phyloP scores from a whole-genome alignment of 2,888 invertebrate genomes.

The Monoplex corrugatus region DNA sequence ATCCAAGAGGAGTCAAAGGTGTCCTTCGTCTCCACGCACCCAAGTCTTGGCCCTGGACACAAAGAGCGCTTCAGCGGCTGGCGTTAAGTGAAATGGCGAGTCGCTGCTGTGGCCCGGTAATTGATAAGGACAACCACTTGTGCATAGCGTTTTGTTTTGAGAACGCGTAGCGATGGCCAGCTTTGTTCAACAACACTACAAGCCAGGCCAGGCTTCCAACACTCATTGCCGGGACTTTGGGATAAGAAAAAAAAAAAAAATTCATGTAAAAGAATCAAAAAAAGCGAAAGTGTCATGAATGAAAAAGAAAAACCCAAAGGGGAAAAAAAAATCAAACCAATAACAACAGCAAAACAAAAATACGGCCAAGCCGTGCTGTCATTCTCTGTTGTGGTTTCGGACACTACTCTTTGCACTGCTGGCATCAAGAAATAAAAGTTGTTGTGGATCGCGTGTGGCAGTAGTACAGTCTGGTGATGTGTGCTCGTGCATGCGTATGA shows the following conservation, averaged over 20 bases:
- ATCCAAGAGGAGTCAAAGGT: constrained; percentile 34
- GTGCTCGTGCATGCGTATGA: no score
- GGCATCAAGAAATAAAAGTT: no score
- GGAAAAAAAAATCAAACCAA: no score
- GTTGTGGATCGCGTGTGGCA: no score
- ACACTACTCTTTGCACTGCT: no score
- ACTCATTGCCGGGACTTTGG: neutral
- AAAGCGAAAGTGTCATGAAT: no score
- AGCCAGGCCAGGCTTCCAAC: neutral
- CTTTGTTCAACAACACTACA: neutral
- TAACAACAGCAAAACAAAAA: no score
- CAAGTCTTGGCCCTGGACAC: neutral
- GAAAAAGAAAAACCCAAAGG: no score
- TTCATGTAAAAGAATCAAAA: neutral
- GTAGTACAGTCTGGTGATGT: no score
- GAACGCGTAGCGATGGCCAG: neutral
- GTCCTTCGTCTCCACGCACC: neutral
- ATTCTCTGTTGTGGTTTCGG: no score
- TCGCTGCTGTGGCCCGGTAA: constrained; percentile 11
- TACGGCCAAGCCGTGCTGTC: no score
- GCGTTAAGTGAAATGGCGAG: constrained; percentile 38
- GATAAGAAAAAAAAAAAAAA: no score
- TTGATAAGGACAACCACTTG: constrained; percentile 9
- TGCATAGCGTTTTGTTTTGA: neutral
- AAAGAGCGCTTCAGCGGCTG: neutral